Conservation (phyloP, 1,140 invertebrate species). For the Orussus abietinus region DNA sequence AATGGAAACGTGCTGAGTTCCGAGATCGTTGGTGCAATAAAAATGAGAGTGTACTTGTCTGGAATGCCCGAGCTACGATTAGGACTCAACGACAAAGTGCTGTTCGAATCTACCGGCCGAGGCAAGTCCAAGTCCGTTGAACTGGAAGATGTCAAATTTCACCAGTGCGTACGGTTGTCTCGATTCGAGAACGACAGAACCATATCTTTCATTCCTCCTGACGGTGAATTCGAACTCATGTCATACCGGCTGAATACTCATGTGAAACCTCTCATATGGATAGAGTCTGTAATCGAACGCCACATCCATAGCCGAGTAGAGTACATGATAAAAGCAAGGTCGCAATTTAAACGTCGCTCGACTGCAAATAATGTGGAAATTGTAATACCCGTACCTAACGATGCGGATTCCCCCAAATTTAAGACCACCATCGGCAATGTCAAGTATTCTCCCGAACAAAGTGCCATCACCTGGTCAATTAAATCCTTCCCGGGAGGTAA, state of each 20-base stretch:
- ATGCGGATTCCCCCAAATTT: constrained; percentile 98
- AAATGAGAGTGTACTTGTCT: constrained; percentile 98
- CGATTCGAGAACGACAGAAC: constrained; percentile 98
- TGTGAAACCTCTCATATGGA: constrained; percentile 98
- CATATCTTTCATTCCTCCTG: constrained; percentile 98
- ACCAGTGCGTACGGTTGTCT: constrained; percentile 97
- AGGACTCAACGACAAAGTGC: constrained; percentile 97
- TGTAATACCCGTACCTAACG: constrained; percentile 95
- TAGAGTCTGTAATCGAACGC: constrained; percentile 98
- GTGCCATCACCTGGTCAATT: constrained; percentile 98
- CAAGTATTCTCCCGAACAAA: constrained; percentile 96
- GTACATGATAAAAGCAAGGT: constrained; percentile 99
- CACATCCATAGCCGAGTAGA: constrained; percentile 97
- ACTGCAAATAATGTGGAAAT: constrained; percentile 99
- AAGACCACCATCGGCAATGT: constrained; percentile 98
- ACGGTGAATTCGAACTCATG: constrained; percentile 99
- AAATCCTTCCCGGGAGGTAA: constrained; percentile 99
- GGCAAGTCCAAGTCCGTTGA: constrained; percentile 99
- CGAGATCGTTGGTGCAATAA: constrained; percentile 98
- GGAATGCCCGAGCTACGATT: constrained; percentile 99
- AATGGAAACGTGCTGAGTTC: constrained; percentile 97
- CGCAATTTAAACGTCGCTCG: constrained; percentile 96
- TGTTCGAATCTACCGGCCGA: constrained; percentile 96
- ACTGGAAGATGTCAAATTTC: constrained; percentile 99
- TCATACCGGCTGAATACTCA: constrained; percentile 97